Base-by-base conservation (phyloP, 1,140 invertebrate species). In the Anastatus disparis region DNA sequence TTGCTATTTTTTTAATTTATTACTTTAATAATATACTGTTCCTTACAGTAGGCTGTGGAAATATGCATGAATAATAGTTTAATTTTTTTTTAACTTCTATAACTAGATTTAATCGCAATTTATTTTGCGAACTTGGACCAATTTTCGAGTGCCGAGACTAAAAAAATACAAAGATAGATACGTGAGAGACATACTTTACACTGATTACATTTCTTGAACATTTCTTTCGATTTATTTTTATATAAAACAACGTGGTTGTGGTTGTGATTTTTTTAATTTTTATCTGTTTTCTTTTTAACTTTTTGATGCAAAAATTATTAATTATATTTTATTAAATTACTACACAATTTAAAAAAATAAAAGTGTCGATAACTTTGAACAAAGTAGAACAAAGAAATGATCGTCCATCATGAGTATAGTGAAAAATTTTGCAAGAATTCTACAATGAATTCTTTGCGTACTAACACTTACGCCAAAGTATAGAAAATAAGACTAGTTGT, bases 401-500 rank as follows among this genome's bases (percentile, higher is more conserved):
- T 35, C 31, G 10, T 35, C 31, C 4, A 35, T 10, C 10, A 6
- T 35, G 31, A 6, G n/a, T 35, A 10, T 35, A 35, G 10, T 35
- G 10, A 35, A 35, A 35, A 35, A 52, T 26, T 26, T 10, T 52
- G 9, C 15, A 44, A n/a, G 42, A 44, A 44, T 44, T 12, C 6
- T 3, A 12, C 6, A 44, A 44, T 44, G 42, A 9, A 44, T 44
- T 15, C 6, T 44, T 9, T 9, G 15, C 15, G 6, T 61, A 66
- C n/a, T 44, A 67, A 63, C 3, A 42, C 72, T n/a, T 74, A 74
- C 74, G 72, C 74, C 75, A 79, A 78, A 78, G 75, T 70, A 77
- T 76, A 78, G 73, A 73, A 76, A 73, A 50, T 76, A 77, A 78
- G 76, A 74, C 65, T 76, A 77, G 75, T 76, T 75, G 46, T 82